A percentile compares a stretch with the other conserved stretches of the same genome.
phyloP scores from a whole-genome alignment of 2,797 vertebrate genomes.

The Hyperoplus lanceolatus region DNA sequence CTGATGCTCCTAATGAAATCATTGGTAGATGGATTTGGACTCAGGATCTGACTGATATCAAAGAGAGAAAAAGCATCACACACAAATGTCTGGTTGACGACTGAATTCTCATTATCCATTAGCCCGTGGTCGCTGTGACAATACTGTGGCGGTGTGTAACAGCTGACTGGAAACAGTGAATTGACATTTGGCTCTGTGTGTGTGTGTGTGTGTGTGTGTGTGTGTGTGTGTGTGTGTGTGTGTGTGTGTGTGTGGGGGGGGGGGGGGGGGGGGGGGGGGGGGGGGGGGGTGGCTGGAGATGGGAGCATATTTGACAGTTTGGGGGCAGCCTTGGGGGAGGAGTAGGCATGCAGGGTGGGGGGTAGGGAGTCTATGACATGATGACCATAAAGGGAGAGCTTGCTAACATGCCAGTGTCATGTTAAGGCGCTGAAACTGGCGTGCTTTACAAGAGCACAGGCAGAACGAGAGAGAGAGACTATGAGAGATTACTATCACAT shows the following conservation, averaged over 20 bases:
- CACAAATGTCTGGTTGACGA: not conserved
- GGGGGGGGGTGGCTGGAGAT: slow-evolving; percentile 71
- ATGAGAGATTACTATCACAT: not conserved
- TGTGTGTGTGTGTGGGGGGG: no score
- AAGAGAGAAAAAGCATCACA: not conserved
- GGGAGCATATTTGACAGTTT: slow-evolving; percentile 82
- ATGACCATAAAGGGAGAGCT: slow-evolving; percentile 64
- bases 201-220: no score
- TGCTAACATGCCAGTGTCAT: slow-evolving; percentile 61
- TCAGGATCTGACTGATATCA: not conserved
- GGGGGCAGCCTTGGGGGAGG: slow-evolving; percentile 76
- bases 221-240: no score
- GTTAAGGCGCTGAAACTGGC: slow-evolving; percentile 35
- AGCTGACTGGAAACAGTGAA: slow-evolving; percentile 62
- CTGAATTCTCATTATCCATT: not conserved
- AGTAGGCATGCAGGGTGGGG: slow-evolving; percentile 18
- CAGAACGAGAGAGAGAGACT: not conserved
- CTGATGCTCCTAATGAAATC: slow-evolving; percentile 7
- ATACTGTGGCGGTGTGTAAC: slow-evolving; percentile 32
- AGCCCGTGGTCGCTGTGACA: slow-evolving; percentile 20
- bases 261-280: no score
- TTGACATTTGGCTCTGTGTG: slow-evolving; percentile 64
- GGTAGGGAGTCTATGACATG: slow-evolving; percentile 33
- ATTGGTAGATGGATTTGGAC: not conserved
- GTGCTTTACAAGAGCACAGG: slow-evolving; percentile 2